phyloP scores from a whole-genome alignment of 2,888 invertebrate genomes.

The Drosophila paranaensis region DNA sequence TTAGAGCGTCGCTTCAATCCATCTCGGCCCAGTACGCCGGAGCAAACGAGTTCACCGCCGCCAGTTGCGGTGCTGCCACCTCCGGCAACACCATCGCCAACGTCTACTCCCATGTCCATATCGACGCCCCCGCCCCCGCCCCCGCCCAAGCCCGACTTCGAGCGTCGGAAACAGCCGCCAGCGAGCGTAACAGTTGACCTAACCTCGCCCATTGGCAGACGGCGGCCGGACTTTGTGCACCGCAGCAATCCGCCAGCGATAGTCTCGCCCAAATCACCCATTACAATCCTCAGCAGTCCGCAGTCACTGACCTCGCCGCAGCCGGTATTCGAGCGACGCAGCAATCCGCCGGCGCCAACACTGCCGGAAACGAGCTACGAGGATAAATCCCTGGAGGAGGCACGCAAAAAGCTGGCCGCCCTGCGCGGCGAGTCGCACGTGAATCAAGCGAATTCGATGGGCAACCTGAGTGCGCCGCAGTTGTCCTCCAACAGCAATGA shows the following conservation, averaged over 20 bases:
- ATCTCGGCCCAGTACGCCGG: background rate
- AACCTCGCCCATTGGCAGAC: slow-evolving; percentile 3
- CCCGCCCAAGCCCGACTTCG: background rate
- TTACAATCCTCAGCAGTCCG: background rate
- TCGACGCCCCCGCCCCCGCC: fast-evolving
- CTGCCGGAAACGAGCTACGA: background rate
- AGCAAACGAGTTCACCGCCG: background rate
- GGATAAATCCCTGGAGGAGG: slow-evolving; percentile 41
- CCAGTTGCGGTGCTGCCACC: no score
- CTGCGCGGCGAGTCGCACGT: slow-evolving; percentile 1
- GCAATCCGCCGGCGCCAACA: slow-evolving; percentile 10
- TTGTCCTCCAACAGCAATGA: slow-evolving; percentile 43
- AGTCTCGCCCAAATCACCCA: background rate
- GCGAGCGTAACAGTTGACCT: background rate
- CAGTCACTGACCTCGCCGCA: background rate
- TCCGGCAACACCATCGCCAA: background rate
- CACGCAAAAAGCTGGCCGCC: slow-evolving; percentile 62
- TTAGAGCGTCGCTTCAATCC: slow-evolving; percentile 18
- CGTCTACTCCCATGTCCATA: no score
- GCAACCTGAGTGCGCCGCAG: background rate
- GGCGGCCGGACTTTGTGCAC: slow-evolving; percentile 10
- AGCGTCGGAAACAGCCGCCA: background rate
- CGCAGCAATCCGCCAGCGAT: background rate
- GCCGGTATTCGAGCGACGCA: slow-evolving; percentile 16
- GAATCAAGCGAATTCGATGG: background rate